Evolutionary conservation across 2,797 vertebrate genomes (phyloP).

Genomic region (Aeoliscus strigatus): DNA sequence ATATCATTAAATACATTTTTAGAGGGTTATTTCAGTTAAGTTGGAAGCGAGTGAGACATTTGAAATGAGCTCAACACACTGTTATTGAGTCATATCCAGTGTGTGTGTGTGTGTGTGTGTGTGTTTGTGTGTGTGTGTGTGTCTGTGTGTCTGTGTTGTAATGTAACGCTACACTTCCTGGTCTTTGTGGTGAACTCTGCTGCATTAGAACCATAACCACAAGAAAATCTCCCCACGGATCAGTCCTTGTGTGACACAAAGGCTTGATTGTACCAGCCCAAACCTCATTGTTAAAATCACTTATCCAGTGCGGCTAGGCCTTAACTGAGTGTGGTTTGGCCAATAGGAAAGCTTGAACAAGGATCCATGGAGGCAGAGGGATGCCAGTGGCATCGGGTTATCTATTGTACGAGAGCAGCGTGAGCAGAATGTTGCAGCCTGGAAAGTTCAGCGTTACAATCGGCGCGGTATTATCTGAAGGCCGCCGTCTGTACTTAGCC

Average conservation of each 20-base stretch:
- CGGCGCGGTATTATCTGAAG: slow-evolving; percentile 39
- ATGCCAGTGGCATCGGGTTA: slow-evolving; percentile 40
- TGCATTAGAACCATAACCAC: slow-evolving; percentile 67
- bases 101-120: slow-evolving; percentile 22
- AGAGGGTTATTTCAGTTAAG: slow-evolving; percentile 33
- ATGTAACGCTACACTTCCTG: slow-evolving; percentile 44
- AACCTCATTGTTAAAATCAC: slow-evolving; percentile 67
- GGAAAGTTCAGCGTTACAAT: slow-evolving; percentile 33
- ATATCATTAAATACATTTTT: slow-evolving; percentile 33
- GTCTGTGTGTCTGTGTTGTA: slow-evolving; percentile 31
- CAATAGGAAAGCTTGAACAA: slow-evolving; percentile 28
- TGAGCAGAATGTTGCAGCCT: slow-evolving; percentile 15
- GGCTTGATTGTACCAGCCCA: slow-evolving; percentile 59
- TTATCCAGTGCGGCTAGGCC: slow-evolving; percentile 38
- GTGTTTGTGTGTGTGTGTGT: slow-evolving; percentile 22
- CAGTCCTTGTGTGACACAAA: slow-evolving; percentile 65
- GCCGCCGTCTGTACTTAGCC: slow-evolving; percentile 41
- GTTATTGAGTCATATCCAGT: slow-evolving; percentile 35
- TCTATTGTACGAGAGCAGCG: slow-evolving; percentile 16
- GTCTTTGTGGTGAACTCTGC: slow-evolving; percentile 59
- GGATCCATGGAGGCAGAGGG: slow-evolving; percentile 26
- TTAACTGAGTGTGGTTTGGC: slow-evolving; percentile 53
- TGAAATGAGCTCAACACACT: slow-evolving; percentile 34
- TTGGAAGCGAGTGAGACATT: slow-evolving; percentile 36
- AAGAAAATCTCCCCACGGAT: slow-evolving; percentile 68